Base-by-base conservation (phyloP, 2,888 invertebrate genomes). In the Copidosoma aretas region DNA sequence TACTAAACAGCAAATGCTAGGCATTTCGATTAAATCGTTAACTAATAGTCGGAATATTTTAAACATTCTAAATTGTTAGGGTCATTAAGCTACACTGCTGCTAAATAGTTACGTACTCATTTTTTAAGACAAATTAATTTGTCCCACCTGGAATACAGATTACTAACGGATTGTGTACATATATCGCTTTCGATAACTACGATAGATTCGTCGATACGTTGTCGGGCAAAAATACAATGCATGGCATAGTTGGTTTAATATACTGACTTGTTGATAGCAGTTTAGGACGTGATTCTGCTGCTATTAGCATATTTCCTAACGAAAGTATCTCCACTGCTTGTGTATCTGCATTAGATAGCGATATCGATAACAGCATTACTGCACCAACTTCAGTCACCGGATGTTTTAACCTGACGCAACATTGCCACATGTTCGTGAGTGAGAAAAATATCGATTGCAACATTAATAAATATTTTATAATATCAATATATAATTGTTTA, bases 201-300 rank as follows among this genome's bases (percentile, higher is more conserved):
- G 74, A 78, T 67, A 57, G 76, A 14, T 77, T 72, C 59, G 74
- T 76, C 15, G 77, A 79, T 51, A 77, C 76, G 15, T 10, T 19
- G 1, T 71, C 22, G 19, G 76, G 76, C 10, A 78, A 76, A 68
- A 73, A 77, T 46, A 77, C 76, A 0, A 60, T 78, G 1, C 74
- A 77, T 49, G 76, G 77, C 39, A 77, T 73, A 0, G 76, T 77
- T 1, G 75, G 77, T 3, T 76, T 76, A 25, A 64, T 77, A 58
- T 75, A 67, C 67, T 76, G 75, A 69, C 22, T 19, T 41, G 39
- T 53, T 25, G n/a, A 57, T 51, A 22, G 39, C 25, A 51, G 39
- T 21, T 15, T 4, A 17, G 56, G 10, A 56, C 5, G 25, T 17
- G 56, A 56, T 19, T 32, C 32, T 32, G 8, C 32, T 32, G 32